These are phyloP conservation scores for Xyrauchen texanus DNA, from an alignment of 2,113 vertebrate species.

Conservation along the genomic window DNA sequence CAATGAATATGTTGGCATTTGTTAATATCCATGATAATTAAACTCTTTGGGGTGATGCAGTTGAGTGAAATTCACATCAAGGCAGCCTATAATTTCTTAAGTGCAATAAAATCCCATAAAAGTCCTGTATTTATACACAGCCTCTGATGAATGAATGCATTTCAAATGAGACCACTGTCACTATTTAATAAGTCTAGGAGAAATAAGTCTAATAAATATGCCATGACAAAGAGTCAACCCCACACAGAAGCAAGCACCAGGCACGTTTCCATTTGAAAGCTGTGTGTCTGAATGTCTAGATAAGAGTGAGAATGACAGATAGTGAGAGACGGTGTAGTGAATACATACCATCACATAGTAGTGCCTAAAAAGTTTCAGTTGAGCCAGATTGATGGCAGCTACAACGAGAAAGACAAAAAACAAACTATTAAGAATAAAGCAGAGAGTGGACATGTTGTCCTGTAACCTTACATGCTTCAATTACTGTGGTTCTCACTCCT, in stretches of 20 bases:
- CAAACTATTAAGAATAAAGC: constrained; percentile 27
- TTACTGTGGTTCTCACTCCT: neutral
- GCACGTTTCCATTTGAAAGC: constrained; percentile 3
- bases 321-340: neutral
- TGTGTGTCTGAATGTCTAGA: neutral
- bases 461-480: constrained; percentile 5
- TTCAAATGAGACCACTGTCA: neutral
- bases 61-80: too few species aligned
- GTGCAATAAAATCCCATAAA: too few species aligned
- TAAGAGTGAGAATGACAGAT: too few species aligned
- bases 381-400: constrained; percentile 87
- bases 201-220: neutral
- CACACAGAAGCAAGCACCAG: neutral
- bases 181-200: constrained; percentile 28
- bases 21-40: too few species aligned
- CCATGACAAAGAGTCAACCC: too few species aligned
- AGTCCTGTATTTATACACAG: neutral
- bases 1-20: too few species aligned
- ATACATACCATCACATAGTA: constrained; percentile 87
- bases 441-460: neutral
- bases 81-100: too few species aligned
- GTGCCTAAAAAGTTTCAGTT: constrained; percentile 88
- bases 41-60: too few species aligned
- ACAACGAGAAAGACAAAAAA: constrained; percentile 51
- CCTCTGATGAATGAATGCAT: constrained; percentile 34